A percentile compares a stretch with the other conserved stretches of the same genome.
phyloP scores from a whole-genome alignment of 2,888 invertebrate species.

The Chrysopilus asiliformis region DNA sequence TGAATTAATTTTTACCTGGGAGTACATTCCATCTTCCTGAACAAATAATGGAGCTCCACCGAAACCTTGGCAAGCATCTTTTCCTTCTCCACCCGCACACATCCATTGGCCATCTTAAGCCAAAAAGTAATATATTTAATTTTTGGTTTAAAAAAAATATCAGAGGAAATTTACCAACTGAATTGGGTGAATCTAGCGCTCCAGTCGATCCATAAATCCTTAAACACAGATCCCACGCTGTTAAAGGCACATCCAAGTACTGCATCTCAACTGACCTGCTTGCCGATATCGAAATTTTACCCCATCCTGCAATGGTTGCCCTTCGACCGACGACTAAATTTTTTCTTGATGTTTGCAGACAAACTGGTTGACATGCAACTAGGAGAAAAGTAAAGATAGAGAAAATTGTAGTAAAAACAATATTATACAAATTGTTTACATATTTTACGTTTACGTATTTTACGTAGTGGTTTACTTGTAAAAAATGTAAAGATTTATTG shows the following conservation, averaged over 20 bases:
- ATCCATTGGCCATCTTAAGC: slow-evolving; percentile 44
- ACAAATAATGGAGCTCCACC: slow-evolving; percentile 62
- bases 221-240: slow-evolving; percentile 51
- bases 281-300: slow-evolving; percentile 46
- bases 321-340: slow-evolving; percentile 34
- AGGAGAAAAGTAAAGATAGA: too few species aligned
- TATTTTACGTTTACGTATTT: too few species aligned
- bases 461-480: too few species aligned
- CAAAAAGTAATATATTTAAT: too few species aligned
- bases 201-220: slow-evolving; percentile 55
- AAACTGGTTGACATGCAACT: slow-evolving; percentile 69
- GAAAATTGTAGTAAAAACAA: too few species aligned
- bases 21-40: slow-evolving; percentile 45
- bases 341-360: slow-evolving; percentile 39
- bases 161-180: slow-evolving; percentile 21
- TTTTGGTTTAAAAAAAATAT: background rate
- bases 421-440: too few species aligned
- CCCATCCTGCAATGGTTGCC: slow-evolving; percentile 40
- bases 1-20: slow-evolving; percentile 43
- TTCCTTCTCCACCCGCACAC: slow-evolving; percentile 63
- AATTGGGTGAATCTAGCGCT: slow-evolving; percentile 39
- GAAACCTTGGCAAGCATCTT: slow-evolving; percentile 67
- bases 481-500: too few species aligned
- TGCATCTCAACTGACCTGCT: slow-evolving; percentile 46
- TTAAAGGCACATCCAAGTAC: slow-evolving; percentile 52